Base-by-base conservation (phyloP, 2,797 vertebrate genomes). In the Protosalanx chinensis region DNA sequence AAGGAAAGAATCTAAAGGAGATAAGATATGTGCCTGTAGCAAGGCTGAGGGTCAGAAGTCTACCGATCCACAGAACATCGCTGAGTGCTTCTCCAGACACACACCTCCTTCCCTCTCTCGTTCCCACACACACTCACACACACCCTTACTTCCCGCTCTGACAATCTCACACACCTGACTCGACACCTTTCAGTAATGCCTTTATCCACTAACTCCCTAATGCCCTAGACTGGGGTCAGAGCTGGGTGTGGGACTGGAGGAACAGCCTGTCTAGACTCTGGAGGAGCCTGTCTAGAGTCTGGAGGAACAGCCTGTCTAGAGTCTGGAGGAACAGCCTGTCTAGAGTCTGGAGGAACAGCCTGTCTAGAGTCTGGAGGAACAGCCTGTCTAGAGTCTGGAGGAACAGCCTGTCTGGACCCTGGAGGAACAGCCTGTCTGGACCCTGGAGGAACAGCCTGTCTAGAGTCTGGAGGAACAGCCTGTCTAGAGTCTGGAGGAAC, bases 171-270 rank as follows among this genome's bases (percentile, higher is more conserved):
- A 92, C 84, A 81, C 90, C 91, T 95, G 93, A 95, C 92, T 95
- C 82, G 90, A 92, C 93, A 94, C 84, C 92, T 92, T 94, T 93
- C 72, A 6, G 77, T 92, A 94, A 94, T 85, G 77, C 79, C 83
- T 79, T 84, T 85, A 86, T 94, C 86, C 88, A 90, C 90, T 95
- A 95, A 96, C 87, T 90, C 91, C 89, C 87, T 91, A 87, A 92
- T 93, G 89, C 90, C 89, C 87, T 78, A 87, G 88, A 88, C 86
- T 85, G 84, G 80, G 82, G 79, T 78, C 76, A 74, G 51, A 75
- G 74, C 78, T 76, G 68, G 69, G 81, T 79, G 57, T 79, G 79
- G 70, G 79, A 65, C 23, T 27, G 23, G 23, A 27, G 23, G 23
- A 27, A 27, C 23, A 27, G 23, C 23, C 23, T 59, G 71, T 65